Conservation (phyloP, 2,113 vertebrate species). For the Hylia prasina region DNA sequence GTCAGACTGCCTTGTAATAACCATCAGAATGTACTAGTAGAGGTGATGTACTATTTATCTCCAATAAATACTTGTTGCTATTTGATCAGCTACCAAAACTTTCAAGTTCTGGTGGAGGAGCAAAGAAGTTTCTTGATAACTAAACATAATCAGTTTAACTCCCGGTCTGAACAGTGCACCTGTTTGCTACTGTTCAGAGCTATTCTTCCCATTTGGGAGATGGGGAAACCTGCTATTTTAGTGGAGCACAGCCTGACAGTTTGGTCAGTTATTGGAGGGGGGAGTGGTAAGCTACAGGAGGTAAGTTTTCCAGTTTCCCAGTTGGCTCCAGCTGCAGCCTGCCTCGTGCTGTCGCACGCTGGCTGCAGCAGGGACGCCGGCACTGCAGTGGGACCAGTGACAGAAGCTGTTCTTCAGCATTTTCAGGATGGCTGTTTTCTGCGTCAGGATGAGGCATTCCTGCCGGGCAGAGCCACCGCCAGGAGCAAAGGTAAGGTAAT, state of each 20-base stretch:
- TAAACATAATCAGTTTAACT: slow-evolving; percentile 1
- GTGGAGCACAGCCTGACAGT: slow-evolving; percentile 47
- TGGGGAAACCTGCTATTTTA: slow-evolving; percentile 34
- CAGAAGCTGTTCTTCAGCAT: slow-evolving; percentile 96
- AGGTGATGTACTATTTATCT: not conserved
- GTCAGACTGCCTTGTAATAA: not conserved
- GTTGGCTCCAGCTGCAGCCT: slow-evolving; percentile 71
- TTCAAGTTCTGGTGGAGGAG: not conserved
- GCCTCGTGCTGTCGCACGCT: slow-evolving; percentile 48
- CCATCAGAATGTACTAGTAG: not conserved
- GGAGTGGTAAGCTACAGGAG: slow-evolving; percentile 66
- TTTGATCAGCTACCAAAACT: slow-evolving; percentile 3
- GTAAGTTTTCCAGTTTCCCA: slow-evolving; percentile 71
- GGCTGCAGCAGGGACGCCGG: slow-evolving; percentile 59
- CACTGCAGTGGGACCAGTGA: slow-evolving; percentile 89
- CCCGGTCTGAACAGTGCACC: slow-evolving; percentile 27
- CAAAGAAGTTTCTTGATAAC: not conserved
- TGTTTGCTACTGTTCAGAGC: slow-evolving; percentile 37
- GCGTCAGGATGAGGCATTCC: slow-evolving; percentile 83
- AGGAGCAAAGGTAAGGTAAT: slow-evolving; percentile 89
- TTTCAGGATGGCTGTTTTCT: slow-evolving; percentile 89
- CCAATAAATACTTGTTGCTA: not conserved
- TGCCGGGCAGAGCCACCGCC: slow-evolving; percentile 82
- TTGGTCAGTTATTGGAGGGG: slow-evolving; percentile 56
- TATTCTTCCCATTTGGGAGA: slow-evolving; percentile 43